Evolutionary conservation across 2,888 invertebrate genomes (phyloP), one percentile per base, ranked within the genome.

Genomic region (Dynastes tityus): DNA sequence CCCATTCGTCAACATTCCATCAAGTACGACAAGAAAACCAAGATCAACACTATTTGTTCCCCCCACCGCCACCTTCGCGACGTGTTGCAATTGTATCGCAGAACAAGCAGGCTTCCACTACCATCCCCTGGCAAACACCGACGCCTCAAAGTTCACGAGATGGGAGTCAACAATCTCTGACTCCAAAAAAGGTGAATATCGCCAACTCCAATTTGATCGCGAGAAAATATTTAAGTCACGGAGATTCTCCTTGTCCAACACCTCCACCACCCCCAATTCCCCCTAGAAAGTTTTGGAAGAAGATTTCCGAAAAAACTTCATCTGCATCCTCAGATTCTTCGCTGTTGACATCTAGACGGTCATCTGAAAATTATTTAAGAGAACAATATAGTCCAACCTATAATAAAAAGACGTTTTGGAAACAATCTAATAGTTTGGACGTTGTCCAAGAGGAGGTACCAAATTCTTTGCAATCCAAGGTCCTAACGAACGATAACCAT

Each of bases 341-440:
- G 2, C 16, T 63, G n/a, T 13, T 61, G 22, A 49, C 32, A 49
- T 63, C 49, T 16, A 70, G 77, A 61, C 77, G 77, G 53, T 71
- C 64, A 55, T 84, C 84, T 11, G 85, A 83, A 74, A 84, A 85
- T n/a, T 88, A 88, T 80, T 85, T 88, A 77, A 87, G 88, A 78
- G 88, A 88, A 73, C 87, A 88, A 58, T 88, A 88, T 83, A 87
- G 86, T 79, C 88, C 88, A 8, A 83, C 83, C 27, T 80, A 80
- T 13, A 58, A 65, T 6, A 84, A 85, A 70, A 86, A 27, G 29
- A 27, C 84, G 80, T 78, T 82, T 27, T 81, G 83, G 53, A 75
- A 80, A 83, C 4, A 78, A 32, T 73, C 80, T 1, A 84, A 82
- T 74, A 83, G 84, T 9, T 82, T 84, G 40, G 87, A 84, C 76